Conservation (phyloP, 2,113 vertebrate species). For the Procavia capensis region DNA sequence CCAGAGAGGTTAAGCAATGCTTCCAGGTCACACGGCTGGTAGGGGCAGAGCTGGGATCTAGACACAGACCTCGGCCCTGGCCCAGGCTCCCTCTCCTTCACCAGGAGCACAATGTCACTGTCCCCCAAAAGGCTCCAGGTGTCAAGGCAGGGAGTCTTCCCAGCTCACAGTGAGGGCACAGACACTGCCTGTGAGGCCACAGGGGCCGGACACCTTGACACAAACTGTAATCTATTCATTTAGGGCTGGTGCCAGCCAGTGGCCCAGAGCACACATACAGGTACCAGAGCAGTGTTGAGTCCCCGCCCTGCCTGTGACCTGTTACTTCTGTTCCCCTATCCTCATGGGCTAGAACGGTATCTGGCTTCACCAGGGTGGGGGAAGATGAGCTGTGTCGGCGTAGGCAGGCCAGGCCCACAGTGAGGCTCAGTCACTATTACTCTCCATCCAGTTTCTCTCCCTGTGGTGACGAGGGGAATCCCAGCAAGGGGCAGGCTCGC, state of each 20-base stretch:
- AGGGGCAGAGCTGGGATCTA: background rate
- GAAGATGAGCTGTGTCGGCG: background rate
- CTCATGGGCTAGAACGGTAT: background rate
- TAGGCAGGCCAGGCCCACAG: fast-evolving
- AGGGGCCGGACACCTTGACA: background rate
- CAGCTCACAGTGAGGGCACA: background rate
- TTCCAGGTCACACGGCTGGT: background rate
- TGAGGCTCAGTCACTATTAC: background rate
- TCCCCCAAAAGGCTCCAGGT: background rate
- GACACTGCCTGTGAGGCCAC: background rate
- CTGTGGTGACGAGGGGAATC: background rate
- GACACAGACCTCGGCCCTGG: background rate
- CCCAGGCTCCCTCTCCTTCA: background rate
- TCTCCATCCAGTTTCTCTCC: background rate
- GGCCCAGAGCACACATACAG: background rate
- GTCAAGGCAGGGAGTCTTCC: fast-evolving
- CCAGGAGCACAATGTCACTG: background rate
- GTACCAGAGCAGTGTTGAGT: too few species aligned
- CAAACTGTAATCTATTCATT: background rate
- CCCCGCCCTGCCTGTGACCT: background rate
- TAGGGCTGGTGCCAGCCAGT: background rate
- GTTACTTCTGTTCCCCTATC: background rate
- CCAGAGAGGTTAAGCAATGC: background rate
- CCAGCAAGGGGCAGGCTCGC: background rate
- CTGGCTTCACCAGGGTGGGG: background rate